Percentiles rank a stretch among this genome's conserved stretches.
phyloP scores from a whole-genome alignment of 2,888 invertebrate species.

The Aspidiotus destructor region DNA sequence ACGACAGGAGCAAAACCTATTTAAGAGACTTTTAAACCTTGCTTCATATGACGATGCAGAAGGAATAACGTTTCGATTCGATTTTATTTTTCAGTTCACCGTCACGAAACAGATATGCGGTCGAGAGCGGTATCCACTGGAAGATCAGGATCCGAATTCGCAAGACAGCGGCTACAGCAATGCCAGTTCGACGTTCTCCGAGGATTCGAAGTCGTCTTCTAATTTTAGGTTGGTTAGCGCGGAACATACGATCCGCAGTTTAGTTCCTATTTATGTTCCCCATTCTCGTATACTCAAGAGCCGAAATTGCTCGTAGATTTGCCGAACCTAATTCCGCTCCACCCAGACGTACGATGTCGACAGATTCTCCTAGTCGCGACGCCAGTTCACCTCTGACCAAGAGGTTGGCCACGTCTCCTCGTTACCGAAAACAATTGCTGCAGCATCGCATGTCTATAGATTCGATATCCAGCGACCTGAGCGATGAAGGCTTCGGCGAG shows the following conservation, averaged over 20 bases:
- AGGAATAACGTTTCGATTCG: neutral
- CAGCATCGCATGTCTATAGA: slow-evolving; percentile 19
- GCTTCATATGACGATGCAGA: neutral
- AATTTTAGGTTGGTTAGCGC: slow-evolving; percentile 17
- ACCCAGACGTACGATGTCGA: slow-evolving; percentile 39
- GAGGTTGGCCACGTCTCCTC: slow-evolving; percentile 34
- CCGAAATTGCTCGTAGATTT: slow-evolving; percentile 39
- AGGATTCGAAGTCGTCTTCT: slow-evolving; percentile 35
- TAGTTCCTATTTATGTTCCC: neutral
- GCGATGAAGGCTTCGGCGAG: slow-evolving; percentile 53
- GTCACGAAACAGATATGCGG: slow-evolving; percentile 4
- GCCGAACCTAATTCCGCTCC: slow-evolving; percentile 43
- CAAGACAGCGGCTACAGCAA: slow-evolving; percentile 52
- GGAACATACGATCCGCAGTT: neutral
- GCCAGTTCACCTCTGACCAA: slow-evolving; percentile 10
- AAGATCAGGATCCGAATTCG: slow-evolving; percentile 49
- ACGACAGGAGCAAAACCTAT: neutral
- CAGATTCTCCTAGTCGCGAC: slow-evolving; percentile 34
- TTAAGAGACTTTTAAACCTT: neutral
- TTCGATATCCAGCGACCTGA: slow-evolving; percentile 48
- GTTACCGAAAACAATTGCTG: slow-evolving; percentile 26
- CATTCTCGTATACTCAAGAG: neutral
- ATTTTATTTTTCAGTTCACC: slow-evolving; percentile 15
- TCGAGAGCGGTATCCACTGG: slow-evolving; percentile 43
- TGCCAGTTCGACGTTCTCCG: slow-evolving; percentile 40